Percentiles rank a stretch among this genome's conserved stretches.
phyloP scores from a whole-genome alignment of 2,888 invertebrate genomes.

The Drosophila monieri region DNA sequence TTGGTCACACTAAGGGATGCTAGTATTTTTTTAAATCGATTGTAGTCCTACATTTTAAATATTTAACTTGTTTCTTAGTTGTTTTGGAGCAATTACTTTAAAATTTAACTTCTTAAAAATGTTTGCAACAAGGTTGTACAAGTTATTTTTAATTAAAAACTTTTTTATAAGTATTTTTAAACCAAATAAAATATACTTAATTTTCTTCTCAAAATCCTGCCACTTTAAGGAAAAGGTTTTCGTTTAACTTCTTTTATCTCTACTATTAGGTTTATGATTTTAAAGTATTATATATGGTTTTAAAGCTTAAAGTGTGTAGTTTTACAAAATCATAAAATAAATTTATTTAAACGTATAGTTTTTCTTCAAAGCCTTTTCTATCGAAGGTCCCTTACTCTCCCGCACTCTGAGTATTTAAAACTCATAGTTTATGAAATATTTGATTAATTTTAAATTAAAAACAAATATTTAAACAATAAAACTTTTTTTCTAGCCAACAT shows the following conservation, averaged over 20 bases:
- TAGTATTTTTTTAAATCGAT: too few relatives aligned
- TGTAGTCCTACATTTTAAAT: not conserved
- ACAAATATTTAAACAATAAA: not conserved
- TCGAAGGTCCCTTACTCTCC: not conserved
- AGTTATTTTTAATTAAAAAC: too few relatives aligned
- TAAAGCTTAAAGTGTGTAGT: not conserved
- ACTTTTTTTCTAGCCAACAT: constrained; percentile 86
- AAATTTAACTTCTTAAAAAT: not conserved
- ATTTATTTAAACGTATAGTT: not conserved
- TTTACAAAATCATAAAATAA: not conserved
- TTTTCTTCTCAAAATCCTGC: too few relatives aligned
- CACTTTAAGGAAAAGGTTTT: not conserved
- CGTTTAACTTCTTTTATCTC: not conserved
- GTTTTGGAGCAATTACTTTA: not conserved
- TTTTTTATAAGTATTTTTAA: too few relatives aligned
- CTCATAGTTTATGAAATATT: not conserved
- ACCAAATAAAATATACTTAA: not conserved
- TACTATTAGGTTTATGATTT: not conserved
- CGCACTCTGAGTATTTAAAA: not conserved
- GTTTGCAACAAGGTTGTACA: not conserved
- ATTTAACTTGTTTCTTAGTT: not conserved
- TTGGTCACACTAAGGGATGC: too few relatives aligned
- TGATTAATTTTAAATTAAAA: not conserved
- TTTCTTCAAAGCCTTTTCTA: not conserved
- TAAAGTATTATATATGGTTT: not conserved